Conservation (phyloP, 2,113 vertebrate species). For the Martes martes region DNA sequence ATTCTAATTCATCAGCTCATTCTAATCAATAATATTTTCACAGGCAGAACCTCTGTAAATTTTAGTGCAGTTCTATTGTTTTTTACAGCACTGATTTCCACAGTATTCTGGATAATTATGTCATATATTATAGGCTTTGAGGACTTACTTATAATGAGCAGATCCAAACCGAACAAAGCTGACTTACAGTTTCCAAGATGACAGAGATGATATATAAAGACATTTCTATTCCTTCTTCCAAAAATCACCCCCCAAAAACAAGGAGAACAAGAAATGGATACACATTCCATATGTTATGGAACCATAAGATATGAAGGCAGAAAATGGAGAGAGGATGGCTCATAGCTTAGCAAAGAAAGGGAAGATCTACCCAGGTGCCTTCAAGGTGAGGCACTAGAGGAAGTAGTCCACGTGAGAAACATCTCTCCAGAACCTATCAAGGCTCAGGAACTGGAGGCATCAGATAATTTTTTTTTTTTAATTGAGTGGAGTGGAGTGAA, state of each 20-base stretch:
- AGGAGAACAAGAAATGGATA: constrained; percentile 6
- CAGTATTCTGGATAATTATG: background rate
- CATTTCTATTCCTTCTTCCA: background rate
- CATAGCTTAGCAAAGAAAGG: background rate
- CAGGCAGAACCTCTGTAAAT: background rate
- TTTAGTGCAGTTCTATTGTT: background rate
- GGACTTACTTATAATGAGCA: constrained; percentile 4
- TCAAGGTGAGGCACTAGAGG: background rate
- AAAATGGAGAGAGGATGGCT: background rate
- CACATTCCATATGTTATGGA: background rate
- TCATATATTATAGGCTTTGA: background rate
- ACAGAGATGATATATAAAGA: background rate
- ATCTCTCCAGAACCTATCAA: background rate
- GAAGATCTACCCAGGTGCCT: background rate
- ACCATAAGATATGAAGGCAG: background rate
- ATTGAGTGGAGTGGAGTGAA: background rate
- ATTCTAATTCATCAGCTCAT: background rate
- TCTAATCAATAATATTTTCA: constrained; percentile 17
- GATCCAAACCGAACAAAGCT: background rate
- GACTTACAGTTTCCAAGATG: background rate
- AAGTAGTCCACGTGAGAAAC: background rate
- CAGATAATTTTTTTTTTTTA: background rate
- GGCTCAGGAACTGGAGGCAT: background rate
- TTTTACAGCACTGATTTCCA: background rate
- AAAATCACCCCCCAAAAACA: background rate